Evolutionary conservation across 2,888 invertebrate species (phyloP).

Genomic region (Lycia hirtaria): DNA sequence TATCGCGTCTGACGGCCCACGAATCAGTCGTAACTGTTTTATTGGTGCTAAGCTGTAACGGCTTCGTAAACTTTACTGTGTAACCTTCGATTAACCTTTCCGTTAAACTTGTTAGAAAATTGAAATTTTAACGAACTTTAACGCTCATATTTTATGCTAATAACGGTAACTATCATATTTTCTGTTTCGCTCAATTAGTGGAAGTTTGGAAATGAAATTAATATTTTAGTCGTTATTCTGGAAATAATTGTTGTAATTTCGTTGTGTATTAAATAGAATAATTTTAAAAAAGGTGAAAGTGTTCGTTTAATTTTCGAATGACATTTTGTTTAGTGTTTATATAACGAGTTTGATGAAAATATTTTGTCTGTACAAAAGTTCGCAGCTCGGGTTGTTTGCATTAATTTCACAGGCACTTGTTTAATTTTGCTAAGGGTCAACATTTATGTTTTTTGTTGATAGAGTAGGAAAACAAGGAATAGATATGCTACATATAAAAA

Average conservation of each 20-base stretch:
- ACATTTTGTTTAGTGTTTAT: conserved; percentile 14
- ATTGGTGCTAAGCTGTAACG: conserved; percentile 38
- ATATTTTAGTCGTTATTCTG: neutral
- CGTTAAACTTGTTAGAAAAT: neutral
- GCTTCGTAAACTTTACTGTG: conserved; percentile 26
- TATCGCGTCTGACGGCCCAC: conserved; percentile 39
- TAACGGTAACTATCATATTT: neutral
- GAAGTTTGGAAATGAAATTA: neutral
- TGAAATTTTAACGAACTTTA: neutral
- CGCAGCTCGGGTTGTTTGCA: conserved; percentile 9
- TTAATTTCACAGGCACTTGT: conserved; percentile 10
- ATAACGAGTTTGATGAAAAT: conserved; percentile 2
- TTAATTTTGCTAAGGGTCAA: conserved; percentile 1
- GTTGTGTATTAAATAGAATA: neutral
- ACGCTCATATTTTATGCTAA: neutral
- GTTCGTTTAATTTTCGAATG: neutral
- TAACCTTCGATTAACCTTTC: conserved; percentile 19
- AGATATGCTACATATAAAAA: too few species aligned
- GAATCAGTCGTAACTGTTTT: conserved; percentile 42
- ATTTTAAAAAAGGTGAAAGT: neutral
- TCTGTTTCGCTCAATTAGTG: neutral
- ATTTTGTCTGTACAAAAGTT: conserved; percentile 7
- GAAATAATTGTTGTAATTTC: neutral
- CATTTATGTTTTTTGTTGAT: neutral
- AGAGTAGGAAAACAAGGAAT: neutral